A percentile compares a stretch with the other conserved stretches of the same genome.
These are phyloP conservation scores for Lerema accius DNA, from an alignment of 1,140 invertebrate genomes.

Conservation along the genomic window DNA sequence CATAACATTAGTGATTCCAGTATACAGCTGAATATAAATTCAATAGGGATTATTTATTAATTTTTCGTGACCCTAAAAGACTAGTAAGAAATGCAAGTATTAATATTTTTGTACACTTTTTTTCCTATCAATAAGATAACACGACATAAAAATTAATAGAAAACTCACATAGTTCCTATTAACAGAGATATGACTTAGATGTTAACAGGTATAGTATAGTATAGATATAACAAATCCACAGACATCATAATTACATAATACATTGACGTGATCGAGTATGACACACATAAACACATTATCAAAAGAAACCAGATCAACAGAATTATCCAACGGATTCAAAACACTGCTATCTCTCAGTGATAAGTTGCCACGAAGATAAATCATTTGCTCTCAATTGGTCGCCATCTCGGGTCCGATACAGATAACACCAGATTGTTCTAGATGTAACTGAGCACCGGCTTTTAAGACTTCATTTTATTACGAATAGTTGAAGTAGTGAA, in stretches of 20 bases:
- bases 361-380: not conserved
- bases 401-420: not conserved
- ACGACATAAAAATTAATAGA: slow-evolving; percentile 75
- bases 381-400: not conserved
- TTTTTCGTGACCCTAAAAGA: slow-evolving; percentile 74
- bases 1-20: slow-evolving; percentile 10
- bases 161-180: slow-evolving; percentile 59
- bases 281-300: slow-evolving; percentile 30
- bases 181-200: slow-evolving; percentile 79
- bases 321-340: not conserved
- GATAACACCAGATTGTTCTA: not conserved
- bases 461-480: not conserved
- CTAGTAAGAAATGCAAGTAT: slow-evolving; percentile 80
- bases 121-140: slow-evolving; percentile 79
- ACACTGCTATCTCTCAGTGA: not conserved
- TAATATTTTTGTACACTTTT: slow-evolving; percentile 78
- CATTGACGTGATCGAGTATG: slow-evolving; percentile 23
- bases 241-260: slow-evolving; percentile 34
- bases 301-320: slow-evolving; percentile 40
- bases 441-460: not conserved
- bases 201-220: slow-evolving; percentile 47
- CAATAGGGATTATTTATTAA: slow-evolving; percentile 43
- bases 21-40: slow-evolving; percentile 24
- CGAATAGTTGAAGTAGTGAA: not conserved
- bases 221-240: slow-evolving; percentile 44